phyloP scores from a whole-genome alignment of 2,888 invertebrate species.

The Apodemia duryi region DNA sequence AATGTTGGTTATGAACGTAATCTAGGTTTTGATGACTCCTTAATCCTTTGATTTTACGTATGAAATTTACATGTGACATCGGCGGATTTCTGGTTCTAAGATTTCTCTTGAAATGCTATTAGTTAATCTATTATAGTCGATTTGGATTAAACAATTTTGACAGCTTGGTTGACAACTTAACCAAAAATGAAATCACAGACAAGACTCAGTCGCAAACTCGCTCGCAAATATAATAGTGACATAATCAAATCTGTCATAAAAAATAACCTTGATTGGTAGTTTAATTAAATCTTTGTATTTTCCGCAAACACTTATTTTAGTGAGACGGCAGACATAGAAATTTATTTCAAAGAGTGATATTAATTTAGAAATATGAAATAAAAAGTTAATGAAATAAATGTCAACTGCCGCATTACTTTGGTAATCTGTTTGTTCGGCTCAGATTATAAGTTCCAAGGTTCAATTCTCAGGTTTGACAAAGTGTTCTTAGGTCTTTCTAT shows the following conservation, averaged over 20 bases:
- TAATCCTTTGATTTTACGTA: too few species aligned
- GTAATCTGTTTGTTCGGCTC: background rate
- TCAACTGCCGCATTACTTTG: background rate
- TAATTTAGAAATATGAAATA: background rate
- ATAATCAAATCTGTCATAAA: background rate
- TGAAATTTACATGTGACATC: too few species aligned
- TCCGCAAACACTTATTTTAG: background rate
- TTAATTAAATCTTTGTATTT: slow-evolving; percentile 1
- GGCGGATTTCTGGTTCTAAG: too few species aligned
- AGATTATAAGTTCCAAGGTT: background rate
- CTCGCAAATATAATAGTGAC: background rate
- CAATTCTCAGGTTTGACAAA: background rate
- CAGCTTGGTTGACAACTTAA: background rate
- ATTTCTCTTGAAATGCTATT: too few species aligned
- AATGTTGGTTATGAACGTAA: too few species aligned
- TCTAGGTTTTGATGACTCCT: too few species aligned
- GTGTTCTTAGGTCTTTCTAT: too few species aligned
- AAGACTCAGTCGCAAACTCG: background rate
- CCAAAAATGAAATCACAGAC: background rate
- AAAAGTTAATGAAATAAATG: background rate
- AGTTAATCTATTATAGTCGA: too few species aligned
- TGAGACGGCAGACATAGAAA: background rate
- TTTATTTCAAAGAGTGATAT: background rate
- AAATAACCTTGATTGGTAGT: slow-evolving; percentile 13
- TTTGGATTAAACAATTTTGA: background rate